A percentile compares a stretch with the other conserved stretches of the same genome.
phyloP scores from a whole-genome alignment of 1,140 invertebrate genomes.

The Choristoneura fumiferana region DNA sequence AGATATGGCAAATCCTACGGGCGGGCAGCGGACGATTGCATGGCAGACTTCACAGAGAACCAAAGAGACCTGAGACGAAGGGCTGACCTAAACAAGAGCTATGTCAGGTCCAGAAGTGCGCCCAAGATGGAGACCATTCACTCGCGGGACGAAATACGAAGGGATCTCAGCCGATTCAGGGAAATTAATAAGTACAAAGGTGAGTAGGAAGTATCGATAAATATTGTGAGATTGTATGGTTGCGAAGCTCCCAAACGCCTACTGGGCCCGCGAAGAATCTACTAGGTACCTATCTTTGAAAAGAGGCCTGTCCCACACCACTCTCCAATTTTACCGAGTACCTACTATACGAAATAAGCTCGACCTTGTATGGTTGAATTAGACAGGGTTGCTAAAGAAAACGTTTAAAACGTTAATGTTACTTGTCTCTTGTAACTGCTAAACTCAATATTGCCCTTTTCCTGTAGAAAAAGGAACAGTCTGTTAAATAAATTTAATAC shows the following conservation, averaged over 20 bases:
- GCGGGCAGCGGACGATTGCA: constrained; percentile 84
- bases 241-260: background rate
- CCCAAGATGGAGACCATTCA: constrained; percentile 79
- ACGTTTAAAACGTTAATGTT: no score
- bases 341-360: no score
- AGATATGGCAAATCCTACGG: constrained; percentile 85
- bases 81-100: constrained; percentile 75
- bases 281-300: no score
- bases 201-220: no score
- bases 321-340: no score
- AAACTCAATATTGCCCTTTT: no score
- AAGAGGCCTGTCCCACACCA: no score
- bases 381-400: no score
- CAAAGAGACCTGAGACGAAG: constrained; percentile 78
- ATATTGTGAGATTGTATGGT: constrained; percentile 3
- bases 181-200: constrained; percentile 79
- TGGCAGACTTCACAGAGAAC: constrained; percentile 80
- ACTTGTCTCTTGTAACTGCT: no score
- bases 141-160: constrained; percentile 75
- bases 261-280: background rate
- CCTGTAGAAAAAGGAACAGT: no score
- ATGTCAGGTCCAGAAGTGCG: constrained; percentile 71
- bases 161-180: constrained; percentile 69
- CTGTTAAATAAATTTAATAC: no score
- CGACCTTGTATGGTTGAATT: no score